These are phyloP conservation scores for Bombyx mori DNA, from an alignment of 1,140 invertebrate species.

Conservation along the genomic window DNA sequence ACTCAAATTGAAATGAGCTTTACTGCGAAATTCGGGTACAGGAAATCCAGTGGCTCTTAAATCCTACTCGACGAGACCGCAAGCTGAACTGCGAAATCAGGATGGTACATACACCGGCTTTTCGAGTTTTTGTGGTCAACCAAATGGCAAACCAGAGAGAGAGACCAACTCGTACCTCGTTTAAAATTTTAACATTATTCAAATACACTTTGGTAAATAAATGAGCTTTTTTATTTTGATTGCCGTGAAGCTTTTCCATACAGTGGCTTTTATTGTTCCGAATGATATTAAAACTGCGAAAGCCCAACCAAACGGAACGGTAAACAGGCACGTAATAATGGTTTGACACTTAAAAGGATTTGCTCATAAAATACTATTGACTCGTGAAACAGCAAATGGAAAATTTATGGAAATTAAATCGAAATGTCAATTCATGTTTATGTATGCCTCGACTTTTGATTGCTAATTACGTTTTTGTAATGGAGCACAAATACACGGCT, in stretches of 20 bases:
- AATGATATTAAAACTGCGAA: not conserved
- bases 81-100: conserved; percentile 29
- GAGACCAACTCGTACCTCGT: conserved; percentile 12
- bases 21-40: conserved; percentile 11
- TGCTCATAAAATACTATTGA: no score
- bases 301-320: no score
- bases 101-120: conserved; percentile 11
- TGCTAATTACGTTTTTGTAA: not conserved
- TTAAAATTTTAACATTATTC: conserved; percentile 13
- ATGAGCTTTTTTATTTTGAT: conserved; percentile 12
- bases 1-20: conserved; percentile 14
- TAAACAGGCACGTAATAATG: conserved; percentile 11
- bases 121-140: conserved; percentile 25
- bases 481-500: no score
- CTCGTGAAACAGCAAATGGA: no score
- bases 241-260: no score
- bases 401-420: no score
- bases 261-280: conserved; percentile 6
- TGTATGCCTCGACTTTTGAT: not conserved
- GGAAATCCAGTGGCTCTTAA: conserved; percentile 7
- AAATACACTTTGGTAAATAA: conserved; percentile 17
- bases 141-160: conserved; percentile 23
- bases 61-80: conserved; percentile 19
- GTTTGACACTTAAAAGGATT: not conserved
- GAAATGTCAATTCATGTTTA: no score